Evolutionary conservation across 2,797 vertebrate genomes (phyloP).

Genomic region (Trachurus trachurus): DNA sequence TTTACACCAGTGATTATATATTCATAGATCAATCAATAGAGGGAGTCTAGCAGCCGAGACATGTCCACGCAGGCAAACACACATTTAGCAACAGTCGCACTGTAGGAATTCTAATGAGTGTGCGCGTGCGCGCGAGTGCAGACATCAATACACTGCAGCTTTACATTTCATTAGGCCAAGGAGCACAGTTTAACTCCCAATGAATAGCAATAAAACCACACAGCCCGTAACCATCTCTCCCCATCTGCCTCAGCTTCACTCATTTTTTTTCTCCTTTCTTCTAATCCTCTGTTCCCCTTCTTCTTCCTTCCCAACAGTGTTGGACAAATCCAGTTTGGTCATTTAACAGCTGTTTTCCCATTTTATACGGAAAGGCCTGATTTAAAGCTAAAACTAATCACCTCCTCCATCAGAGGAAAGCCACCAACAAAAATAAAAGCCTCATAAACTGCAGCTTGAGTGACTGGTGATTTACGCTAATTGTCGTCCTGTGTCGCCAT

Average conservation of each 20-base stretch:
- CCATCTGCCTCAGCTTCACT: constrained; percentile 53
- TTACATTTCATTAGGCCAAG: constrained; percentile 83
- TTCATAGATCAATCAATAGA: constrained; percentile 85
- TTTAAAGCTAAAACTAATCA: constrained; percentile 45
- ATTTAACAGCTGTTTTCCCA: constrained; percentile 41
- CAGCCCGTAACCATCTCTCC: constrained; percentile 65
- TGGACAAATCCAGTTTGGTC: constrained; percentile 34
- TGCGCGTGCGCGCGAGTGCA: constrained; percentile 23
- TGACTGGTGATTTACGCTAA: constrained; percentile 62
- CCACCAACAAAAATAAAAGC: constrained; percentile 19
- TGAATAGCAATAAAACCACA: constrained; percentile 82
- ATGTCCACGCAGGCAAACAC: constrained; percentile 54
- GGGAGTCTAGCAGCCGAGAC: constrained; percentile 67
- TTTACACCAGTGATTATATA: constrained; percentile 82
- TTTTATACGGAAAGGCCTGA: constrained; percentile 28
- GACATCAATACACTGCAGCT: constrained; percentile 77
- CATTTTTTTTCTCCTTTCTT: constrained; percentile 10
- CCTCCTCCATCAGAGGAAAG: constrained; percentile 15
- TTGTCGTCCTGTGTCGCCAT: constrained; percentile 44
- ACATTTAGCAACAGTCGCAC: constrained; percentile 53
- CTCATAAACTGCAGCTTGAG: constrained; percentile 37
- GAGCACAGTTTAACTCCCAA: constrained; percentile 80
- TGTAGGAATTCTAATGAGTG: constrained; percentile 64
- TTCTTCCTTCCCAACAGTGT: constrained; percentile 23
- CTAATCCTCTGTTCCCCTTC: constrained; percentile 23